A percentile compares a stretch with the other conserved stretches of the same genome.
Conservation (phyloP, 2,113 vertebrate genomes). For the Tupaia chinensis region DNA sequence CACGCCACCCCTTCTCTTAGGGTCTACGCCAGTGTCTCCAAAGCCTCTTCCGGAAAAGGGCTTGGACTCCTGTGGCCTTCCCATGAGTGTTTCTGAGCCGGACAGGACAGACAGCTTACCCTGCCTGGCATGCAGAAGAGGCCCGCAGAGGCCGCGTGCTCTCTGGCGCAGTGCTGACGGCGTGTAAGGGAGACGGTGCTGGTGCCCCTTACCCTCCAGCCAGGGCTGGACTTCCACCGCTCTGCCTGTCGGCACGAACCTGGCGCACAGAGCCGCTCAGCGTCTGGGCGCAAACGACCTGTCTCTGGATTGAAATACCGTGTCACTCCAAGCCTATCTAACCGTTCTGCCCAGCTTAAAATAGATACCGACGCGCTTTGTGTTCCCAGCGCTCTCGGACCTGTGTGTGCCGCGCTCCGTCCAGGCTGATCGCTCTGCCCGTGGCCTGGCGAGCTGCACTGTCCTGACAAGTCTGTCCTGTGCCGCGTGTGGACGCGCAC, state of each 20-base stretch:
- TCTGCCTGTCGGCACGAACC: constrained; percentile 65
- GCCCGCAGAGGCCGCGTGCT: constrained; percentile 52
- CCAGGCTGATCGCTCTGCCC: constrained; percentile 69
- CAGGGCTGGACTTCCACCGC: constrained; percentile 64
- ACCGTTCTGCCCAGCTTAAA: constrained; percentile 65
- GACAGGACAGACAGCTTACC: constrained; percentile 47
- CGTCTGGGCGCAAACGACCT: constrained; percentile 42
- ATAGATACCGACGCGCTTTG: constrained; percentile 6
- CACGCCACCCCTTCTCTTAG: constrained; percentile 81
- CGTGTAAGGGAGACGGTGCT: constrained; percentile 78
- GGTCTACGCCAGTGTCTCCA: constrained; percentile 63
- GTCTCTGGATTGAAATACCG: constrained; percentile 67
- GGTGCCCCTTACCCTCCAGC: constrained; percentile 70
- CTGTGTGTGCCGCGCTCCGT: constrained; percentile 69
- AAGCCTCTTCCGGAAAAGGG: constrained; percentile 68
- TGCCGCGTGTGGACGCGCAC: constrained; percentile 75
- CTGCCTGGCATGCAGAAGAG: constrained; percentile 34
- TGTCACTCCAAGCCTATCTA: constrained; percentile 66
- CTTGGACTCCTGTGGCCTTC: constrained; percentile 78
- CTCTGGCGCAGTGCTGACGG: constrained; percentile 23
- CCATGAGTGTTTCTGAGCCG: constrained; percentile 54
- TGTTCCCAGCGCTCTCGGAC: constrained; percentile 59
- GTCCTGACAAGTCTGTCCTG: constrained; percentile 53
- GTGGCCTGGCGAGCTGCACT: constrained; percentile 51
- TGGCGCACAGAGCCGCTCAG: constrained; percentile 64